Percentiles rank a stretch among this genome's conserved stretches.
Conservation (phyloP, 2,888 invertebrate genomes). For the Plagodis dolabraria region DNA sequence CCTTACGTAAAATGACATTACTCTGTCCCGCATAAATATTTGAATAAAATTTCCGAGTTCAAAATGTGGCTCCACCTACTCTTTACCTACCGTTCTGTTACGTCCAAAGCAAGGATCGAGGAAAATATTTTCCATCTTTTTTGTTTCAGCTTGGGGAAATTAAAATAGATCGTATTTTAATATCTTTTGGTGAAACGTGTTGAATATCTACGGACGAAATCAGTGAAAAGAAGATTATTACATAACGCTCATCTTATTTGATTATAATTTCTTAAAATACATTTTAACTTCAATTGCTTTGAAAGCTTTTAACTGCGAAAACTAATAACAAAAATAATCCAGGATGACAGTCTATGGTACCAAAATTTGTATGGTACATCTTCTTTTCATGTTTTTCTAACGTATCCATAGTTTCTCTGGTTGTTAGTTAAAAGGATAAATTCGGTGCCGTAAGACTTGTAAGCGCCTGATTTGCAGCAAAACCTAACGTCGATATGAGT, state of each 20-base stretch:
- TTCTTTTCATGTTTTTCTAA: too few relatives aligned
- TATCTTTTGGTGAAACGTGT: constrained; percentile 36
- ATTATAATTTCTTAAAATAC: not conserved
- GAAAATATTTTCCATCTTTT: constrained; percentile 49
- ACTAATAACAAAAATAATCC: too few relatives aligned
- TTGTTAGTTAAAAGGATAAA: too few relatives aligned
- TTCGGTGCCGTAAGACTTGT: too few relatives aligned
- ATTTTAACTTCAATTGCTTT: not conserved
- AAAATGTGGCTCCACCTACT: constrained; percentile 1
- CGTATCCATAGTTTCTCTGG: too few relatives aligned
- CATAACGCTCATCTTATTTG: not conserved
- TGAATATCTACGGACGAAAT: constrained; percentile 29
- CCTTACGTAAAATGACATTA: not conserved
- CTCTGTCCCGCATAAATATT: not conserved
- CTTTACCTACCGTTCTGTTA: constrained; percentile 16
- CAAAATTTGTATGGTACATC: too few relatives aligned
- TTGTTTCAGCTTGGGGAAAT: constrained; percentile 47
- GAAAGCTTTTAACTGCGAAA: too few relatives aligned
- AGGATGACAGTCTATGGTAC: too few relatives aligned
- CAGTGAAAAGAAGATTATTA: constrained; percentile 20
- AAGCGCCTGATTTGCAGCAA: too few relatives aligned
- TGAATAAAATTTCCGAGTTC: constrained; percentile 3
- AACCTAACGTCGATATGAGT: too few relatives aligned
- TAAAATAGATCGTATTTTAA: constrained; percentile 52
- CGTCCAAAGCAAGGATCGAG: constrained; percentile 45